Evolutionary conservation across 2,888 invertebrate species (phyloP), one percentile per base, ranked within the genome.

Genomic region (Lasioglossum pauxillum): DNA sequence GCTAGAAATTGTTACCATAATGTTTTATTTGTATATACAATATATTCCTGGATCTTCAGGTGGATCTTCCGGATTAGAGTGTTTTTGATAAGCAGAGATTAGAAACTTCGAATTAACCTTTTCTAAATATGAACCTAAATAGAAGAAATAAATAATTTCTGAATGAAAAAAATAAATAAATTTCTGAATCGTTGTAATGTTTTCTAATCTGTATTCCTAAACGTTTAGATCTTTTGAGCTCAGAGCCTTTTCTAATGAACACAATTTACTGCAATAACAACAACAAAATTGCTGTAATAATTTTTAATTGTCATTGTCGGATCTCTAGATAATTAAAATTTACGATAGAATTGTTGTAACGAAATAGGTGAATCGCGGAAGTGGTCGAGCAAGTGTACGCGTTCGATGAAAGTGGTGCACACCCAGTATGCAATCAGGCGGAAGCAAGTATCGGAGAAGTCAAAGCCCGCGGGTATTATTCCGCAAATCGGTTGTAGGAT

Each of bases 401-500:
- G 71, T 38, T 16, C 12, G 38, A 69, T 69, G 49, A 38, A 27
- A 80, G 31, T 16, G 44, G 75, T 64, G 64, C 75, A 85, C 89
- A 89, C 91, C 82, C 85, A 75, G 86, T 90, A 86, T 86, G 67
- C 75, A 79, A 31, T 35, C 41, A 46, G 67, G 72, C 38, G 80
- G 83, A 86, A 83, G 86, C 80, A 85, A 83, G 85, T 83, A 89
- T 89, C 88, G 83, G 85, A 82, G 87, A 84, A 90, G 85, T 82
- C 82, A 85, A 87, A 84, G 87, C 85, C 80, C 71, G 75, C 46
- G 79, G 90, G 86, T 88, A 90, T 91, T 91, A 90, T 81, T 83
- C 83, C 83, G 85, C 77, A 91, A 91, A 91, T 92, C 90, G 89
- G 87, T 85, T 86, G 80, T 90, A 88, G 91, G 92, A 92, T 93